Conservation (phyloP, 1,140 invertebrate genomes). For the Dinothrombium tinctorium region DNA sequence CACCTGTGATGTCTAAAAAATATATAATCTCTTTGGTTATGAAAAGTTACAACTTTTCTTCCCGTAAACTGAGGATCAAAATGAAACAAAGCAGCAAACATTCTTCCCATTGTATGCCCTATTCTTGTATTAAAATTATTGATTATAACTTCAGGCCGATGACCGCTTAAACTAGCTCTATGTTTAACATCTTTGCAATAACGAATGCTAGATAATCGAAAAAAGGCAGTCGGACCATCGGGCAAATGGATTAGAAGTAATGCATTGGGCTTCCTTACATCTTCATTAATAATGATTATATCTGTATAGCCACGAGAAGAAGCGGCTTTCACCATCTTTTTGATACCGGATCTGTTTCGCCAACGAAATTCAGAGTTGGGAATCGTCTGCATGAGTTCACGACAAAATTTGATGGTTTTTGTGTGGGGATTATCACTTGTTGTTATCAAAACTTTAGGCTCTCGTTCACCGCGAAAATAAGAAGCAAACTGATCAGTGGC, state of each 20-base stretch:
- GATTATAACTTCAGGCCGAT: slow-evolving; percentile 80
- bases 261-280: slow-evolving; percentile 70
- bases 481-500: slow-evolving; percentile 61
- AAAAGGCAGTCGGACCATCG: slow-evolving; percentile 79
- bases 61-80: slow-evolving; percentile 84
- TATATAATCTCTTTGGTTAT: slow-evolving; percentile 96
- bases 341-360: slow-evolving; percentile 60
- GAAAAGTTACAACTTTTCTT: slow-evolving; percentile 77
- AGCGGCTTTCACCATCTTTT: slow-evolving; percentile 67
- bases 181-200: slow-evolving; percentile 26
- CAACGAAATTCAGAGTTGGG: slow-evolving; percentile 62
- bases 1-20: slow-evolving; percentile 94
- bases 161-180: slow-evolving; percentile 35
- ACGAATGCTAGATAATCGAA: slow-evolving; percentile 28
- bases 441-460: slow-evolving; percentile 84
- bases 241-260: slow-evolving; percentile 78
- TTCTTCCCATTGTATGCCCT: slow-evolving; percentile 63
- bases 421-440: slow-evolving; percentile 68
- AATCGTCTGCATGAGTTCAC: slow-evolving; percentile 66
- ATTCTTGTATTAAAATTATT: slow-evolving; percentile 89
- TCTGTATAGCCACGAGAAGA: slow-evolving; percentile 56
- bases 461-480: slow-evolving; percentile 60
- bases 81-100: slow-evolving; percentile 89
- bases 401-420: slow-evolving; percentile 75
- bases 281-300: slow-evolving; percentile 77